Evolutionary conservation across 2,888 invertebrate species (phyloP), one percentile per base, ranked within the genome.

Genomic region (Glaucopsyche alexis): DNA sequence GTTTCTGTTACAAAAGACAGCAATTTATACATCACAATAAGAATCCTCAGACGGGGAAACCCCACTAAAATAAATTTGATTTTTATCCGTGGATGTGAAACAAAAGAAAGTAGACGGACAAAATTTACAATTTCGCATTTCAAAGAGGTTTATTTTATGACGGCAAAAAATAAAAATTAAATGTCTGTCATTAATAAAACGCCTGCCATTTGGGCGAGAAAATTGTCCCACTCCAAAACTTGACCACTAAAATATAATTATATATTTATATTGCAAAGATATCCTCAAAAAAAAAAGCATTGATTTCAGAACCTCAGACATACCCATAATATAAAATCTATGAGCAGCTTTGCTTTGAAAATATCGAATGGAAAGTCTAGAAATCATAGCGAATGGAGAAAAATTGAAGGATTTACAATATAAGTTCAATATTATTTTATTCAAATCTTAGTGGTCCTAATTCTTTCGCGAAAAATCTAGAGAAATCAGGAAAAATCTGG

Each of bases 1-100:
- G 14, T 60, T 60, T 60, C 66, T 42, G 42, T 66, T 66, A 66
- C 66, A 66, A 66, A 42, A 66, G 66, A 66, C 66, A 42, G 66
- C 16, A 66, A 66, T 66, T 42, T 66, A 66, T 66, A 42, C 16
- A 66, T 66, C 66, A 66, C 66, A 66, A 66, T 66, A 66, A 42
- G 16, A 66, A 66, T 40, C 40, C 66, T 19, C 66, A 66, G 66
- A 42, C 66, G 42, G 42, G 66, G 66, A 66, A 66, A 16, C 66
- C 66, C 42, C 66, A 66, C 66, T 16, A 66, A 66, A 66, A 60
- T 60, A 42, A 66, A 66, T 66, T 66, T 66, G 66, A 66, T 66
- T 66, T 65, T 42, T 66, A 66, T 66, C 66, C 42, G 66, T 60
- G 60, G 60, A 38, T 42, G 42, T 42, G 66, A 66, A 66, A 40